A percentile compares a stretch with the other conserved stretches of the same genome.
These are phyloP conservation scores for Trichoplusia ni DNA, from an alignment of 1,140 invertebrate genomes.

Conservation along the genomic window DNA sequence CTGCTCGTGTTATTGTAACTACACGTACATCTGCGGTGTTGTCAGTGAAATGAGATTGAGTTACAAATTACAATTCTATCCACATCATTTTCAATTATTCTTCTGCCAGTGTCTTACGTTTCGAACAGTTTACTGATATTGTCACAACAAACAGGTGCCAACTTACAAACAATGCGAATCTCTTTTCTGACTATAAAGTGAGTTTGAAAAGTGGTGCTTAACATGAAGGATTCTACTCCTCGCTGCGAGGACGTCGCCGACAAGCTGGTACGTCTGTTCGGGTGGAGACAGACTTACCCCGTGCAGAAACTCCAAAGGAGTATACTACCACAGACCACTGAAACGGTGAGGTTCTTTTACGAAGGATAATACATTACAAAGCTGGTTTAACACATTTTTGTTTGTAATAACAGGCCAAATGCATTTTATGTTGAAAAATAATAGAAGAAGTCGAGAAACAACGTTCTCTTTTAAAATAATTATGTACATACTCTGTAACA, in stretches of 20 bases:
- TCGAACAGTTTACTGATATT: background rate
- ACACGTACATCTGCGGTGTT: background rate
- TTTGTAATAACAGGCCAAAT: no score
- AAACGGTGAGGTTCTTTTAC: conserved; percentile 56
- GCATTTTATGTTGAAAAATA: no score
- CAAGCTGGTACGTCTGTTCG: conserved; percentile 87
- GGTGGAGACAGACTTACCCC: conserved; percentile 89
- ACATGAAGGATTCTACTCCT: conserved; percentile 75
- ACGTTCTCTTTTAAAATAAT: no score
- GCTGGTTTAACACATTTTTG: no score
- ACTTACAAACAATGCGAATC: conserved; percentile 21
- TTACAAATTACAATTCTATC: background rate
- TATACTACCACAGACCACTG: conserved; percentile 80
- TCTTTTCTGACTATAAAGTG: background rate
- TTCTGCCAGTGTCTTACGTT: background rate
- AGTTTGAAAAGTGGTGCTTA: conserved; percentile 36
- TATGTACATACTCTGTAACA: no score
- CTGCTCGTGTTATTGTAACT: conserved; percentile 15
- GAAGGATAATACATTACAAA: no score
- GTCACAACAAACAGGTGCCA: conserved; percentile 13
- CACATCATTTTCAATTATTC: background rate
- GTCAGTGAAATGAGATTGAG: background rate
- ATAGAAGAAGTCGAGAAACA: no score
- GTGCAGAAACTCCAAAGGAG: conserved; percentile 87
- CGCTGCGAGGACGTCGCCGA: conserved; percentile 84